A percentile compares a stretch with the other conserved stretches of the same genome.
phyloP scores from a whole-genome alignment of 2,113 vertebrate genomes.

The Sialia sialis region DNA sequence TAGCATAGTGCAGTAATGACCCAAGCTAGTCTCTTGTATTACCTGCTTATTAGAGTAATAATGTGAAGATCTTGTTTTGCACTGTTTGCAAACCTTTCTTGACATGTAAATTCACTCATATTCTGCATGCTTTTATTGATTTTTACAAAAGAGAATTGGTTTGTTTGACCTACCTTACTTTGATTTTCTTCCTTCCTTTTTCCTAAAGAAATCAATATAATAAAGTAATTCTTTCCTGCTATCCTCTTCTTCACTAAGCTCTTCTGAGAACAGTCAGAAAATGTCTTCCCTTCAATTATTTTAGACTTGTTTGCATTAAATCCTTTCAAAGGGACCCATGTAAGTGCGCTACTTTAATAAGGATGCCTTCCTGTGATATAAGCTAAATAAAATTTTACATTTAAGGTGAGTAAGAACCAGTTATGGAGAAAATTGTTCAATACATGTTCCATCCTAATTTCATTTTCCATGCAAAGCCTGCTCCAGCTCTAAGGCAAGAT shows the following conservation, averaged over 20 bases:
- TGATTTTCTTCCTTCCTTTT: conserved; percentile 68
- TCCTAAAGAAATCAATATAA: conserved; percentile 88
- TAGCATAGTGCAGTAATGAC: conserved; percentile 5
- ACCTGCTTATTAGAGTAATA: conserved; percentile 70
- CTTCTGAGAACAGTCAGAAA: conserved; percentile 82
- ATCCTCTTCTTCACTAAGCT: conserved; percentile 82
- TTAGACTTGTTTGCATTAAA: conserved; percentile 89
- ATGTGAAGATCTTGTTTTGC: conserved; percentile 61
- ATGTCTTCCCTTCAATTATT: conserved; percentile 91
- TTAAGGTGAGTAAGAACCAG: conserved; percentile 89
- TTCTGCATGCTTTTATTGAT: conserved; percentile 70
- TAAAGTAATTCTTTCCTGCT: conserved; percentile 89
- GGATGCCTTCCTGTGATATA: conserved; percentile 79
- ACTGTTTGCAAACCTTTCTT: conserved; percentile 82
- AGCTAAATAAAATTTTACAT: conserved; percentile 91
- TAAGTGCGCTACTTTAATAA: conserved; percentile 81
- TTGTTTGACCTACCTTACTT: conserved; percentile 87
- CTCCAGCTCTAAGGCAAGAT: conserved; percentile 69
- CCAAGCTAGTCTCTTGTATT: conserved; percentile 21
- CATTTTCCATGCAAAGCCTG: conserved; percentile 78
- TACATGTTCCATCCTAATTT: conserved; percentile 89
- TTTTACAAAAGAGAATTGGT: conserved; percentile 81
- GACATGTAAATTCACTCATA: conserved; percentile 78
- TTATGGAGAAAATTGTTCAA: conserved; percentile 92
- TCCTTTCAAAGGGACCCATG: conserved; percentile 74